Percentiles rank a stretch among this genome's conserved stretches.
Evolutionary conservation across 2,113 vertebrate species (phyloP).

Genomic region (Hemiscyllium ocellatum): DNA sequence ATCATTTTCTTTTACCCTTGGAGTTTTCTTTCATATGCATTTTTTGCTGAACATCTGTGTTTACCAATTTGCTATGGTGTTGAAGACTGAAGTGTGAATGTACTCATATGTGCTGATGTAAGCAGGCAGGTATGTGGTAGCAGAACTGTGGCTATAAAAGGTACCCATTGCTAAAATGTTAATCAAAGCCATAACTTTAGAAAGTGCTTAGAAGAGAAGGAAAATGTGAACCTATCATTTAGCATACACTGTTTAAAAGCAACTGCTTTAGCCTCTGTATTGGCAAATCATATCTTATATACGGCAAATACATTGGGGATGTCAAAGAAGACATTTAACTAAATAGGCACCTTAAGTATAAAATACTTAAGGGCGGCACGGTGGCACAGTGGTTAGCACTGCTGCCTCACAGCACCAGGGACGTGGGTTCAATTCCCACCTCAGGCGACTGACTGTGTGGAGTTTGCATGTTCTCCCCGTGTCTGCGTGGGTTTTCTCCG

Average conservation of each 20-base stretch:
- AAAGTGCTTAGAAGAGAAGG: background rate
- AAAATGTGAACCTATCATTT: background rate
- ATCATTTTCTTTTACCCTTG: constrained; percentile 17
- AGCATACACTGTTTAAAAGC: background rate
- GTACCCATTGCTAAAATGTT: constrained; percentile 28
- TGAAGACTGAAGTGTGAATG: constrained; percentile 20
- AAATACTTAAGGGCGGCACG: too few species aligned
- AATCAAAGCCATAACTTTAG: constrained; percentile 5
- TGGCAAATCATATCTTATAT: constrained; percentile 8
- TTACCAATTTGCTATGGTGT: constrained; percentile 1
- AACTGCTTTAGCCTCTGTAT: background rate
- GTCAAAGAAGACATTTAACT: background rate
- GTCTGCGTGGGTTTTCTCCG: too few species aligned
- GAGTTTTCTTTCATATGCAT: background rate
- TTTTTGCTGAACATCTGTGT: constrained; percentile 30
- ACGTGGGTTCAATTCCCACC: too few species aligned
- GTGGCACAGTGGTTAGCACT: too few species aligned
- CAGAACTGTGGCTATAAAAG: background rate
- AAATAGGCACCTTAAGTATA: background rate
- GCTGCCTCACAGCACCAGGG: too few species aligned
- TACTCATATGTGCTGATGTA: constrained; percentile 3
- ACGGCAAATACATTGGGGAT: background rate
- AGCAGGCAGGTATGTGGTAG: constrained; percentile 14
- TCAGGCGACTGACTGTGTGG: too few species aligned
- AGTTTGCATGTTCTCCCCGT: too few species aligned